These are phyloP conservation scores for Neodiprion virginianus DNA, from an alignment of 1,140 invertebrate genomes.

Conservation along the genomic window DNA sequence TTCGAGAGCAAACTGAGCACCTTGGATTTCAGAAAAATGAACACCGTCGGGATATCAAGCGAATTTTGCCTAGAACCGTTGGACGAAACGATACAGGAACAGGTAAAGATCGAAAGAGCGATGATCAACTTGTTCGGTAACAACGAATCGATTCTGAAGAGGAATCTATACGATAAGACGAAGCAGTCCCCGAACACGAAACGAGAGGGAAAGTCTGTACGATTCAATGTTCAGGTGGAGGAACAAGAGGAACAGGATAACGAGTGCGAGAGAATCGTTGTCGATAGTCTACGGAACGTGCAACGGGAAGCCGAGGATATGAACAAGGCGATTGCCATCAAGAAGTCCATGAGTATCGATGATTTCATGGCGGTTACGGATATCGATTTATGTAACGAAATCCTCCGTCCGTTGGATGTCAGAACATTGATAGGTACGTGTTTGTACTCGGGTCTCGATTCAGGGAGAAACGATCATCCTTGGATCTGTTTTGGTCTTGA, in stretches of 20 bases:
- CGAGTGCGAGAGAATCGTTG: background rate
- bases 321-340: background rate
- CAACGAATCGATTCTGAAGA: constrained; percentile 37
- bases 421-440: constrained; percentile 30
- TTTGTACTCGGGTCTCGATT: background rate
- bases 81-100: constrained; percentile 29
- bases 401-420: constrained; percentile 26
- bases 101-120: constrained; percentile 38
- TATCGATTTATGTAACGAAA: background rate
- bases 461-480: no score
- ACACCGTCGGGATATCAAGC: constrained; percentile 51
- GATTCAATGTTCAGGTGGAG: constrained; percentile 41
- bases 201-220: constrained; percentile 42
- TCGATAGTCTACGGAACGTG: constrained; percentile 6
- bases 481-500: no score
- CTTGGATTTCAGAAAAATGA: constrained; percentile 52
- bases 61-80: constrained; percentile 16
- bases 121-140: constrained; percentile 39
- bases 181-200: constrained; percentile 16
- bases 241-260: constrained; percentile 16
- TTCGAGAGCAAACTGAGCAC: constrained; percentile 48
- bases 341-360: constrained; percentile 6
- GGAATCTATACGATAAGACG: constrained; percentile 24
- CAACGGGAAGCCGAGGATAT: constrained; percentile 7
- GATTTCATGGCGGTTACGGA: background rate